Conservation (phyloP, 1,140 invertebrate species). For the Lithobius niger region DNA sequence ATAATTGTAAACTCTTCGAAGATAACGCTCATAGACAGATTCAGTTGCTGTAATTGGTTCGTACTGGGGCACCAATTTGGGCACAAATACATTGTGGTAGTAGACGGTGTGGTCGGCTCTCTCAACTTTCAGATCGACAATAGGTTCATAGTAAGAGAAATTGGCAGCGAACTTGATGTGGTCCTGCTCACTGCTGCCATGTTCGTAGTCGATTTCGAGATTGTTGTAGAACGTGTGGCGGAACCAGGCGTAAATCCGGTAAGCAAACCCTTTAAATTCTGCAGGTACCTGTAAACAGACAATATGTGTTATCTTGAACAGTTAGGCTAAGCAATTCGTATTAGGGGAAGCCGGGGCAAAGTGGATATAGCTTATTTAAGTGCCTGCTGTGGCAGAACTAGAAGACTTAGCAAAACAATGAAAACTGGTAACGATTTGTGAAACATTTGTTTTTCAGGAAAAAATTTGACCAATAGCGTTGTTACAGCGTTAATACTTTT, state of each 20-base stretch:
- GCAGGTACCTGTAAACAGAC: not conserved
- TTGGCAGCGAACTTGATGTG: conserved; percentile 5
- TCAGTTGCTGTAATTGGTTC: not conserved
- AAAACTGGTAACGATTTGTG: no score
- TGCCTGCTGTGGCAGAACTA: no score
- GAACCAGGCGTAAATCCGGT: not conserved
- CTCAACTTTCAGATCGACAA: not conserved
- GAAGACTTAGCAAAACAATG: no score
- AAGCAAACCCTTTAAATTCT: not conserved
- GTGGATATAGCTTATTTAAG: no score
- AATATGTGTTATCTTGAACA: no score
- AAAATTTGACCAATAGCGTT: no score
- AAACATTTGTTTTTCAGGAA: no score
- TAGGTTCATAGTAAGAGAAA: not conserved
- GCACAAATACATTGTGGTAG: conserved; percentile 5
- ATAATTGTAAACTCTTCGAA: not conserved
- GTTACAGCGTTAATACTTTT: no score
- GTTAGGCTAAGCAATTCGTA: no score
- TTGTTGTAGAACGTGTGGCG: conserved; percentile 9
- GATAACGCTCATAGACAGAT: not conserved
- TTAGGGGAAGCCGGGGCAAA: no score
- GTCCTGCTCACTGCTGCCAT: not conserved
- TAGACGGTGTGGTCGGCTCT: not conserved
- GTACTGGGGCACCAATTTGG: not conserved
- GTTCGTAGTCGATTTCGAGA: not conserved